Base-by-base conservation (phyloP, 2,797 vertebrate species). In the Catostomus latipinnis region DNA sequence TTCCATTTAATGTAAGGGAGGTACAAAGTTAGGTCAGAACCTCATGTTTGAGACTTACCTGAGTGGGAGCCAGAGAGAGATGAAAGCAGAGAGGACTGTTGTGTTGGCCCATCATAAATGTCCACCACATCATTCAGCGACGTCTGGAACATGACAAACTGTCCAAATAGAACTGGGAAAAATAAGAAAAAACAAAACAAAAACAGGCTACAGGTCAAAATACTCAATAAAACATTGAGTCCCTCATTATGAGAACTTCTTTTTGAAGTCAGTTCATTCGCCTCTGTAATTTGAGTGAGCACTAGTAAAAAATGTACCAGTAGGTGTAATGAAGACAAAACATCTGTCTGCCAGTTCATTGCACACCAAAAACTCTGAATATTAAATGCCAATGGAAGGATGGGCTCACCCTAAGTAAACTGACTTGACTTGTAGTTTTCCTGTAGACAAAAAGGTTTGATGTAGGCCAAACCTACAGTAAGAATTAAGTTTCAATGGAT, bases 111-210 rank as follows among this genome's bases (percentile, higher is more conserved):
- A 81, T 99, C 97, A 60, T 95, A 99, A 86, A 99, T 97, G 90
- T 99, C 97, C 85, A 97, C 96, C 76, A 99, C 97, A 63, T 99
- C 98, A 87, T 99, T 98, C 48, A 99, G 94, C 83, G 97, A 98
- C 10, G 97, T 99, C 93, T 99, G 97, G 93, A 99, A 99, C 93
- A 98, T 92, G 83, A 99, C 98, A 92, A 99, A 99, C 95, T 99
- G 98, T 85, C 98, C 98, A 84, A 99, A 99, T 86, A 99, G 96
- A 88, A 99, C 97, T 98, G 43, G 8, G 34, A 34, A 34, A 34
- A 34, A 34, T 4, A 34, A 34, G 2, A 68, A 1, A 73, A 12
- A 67, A 12, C 56, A 80, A 3, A 3, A 34, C 56, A 80, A 3
- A 3, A 34, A 71, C 78, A 8, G 13, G 13, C n/a, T 6, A 8